Conservation (phyloP, 1,140 invertebrate species). For the Chrysopa pallens region DNA sequence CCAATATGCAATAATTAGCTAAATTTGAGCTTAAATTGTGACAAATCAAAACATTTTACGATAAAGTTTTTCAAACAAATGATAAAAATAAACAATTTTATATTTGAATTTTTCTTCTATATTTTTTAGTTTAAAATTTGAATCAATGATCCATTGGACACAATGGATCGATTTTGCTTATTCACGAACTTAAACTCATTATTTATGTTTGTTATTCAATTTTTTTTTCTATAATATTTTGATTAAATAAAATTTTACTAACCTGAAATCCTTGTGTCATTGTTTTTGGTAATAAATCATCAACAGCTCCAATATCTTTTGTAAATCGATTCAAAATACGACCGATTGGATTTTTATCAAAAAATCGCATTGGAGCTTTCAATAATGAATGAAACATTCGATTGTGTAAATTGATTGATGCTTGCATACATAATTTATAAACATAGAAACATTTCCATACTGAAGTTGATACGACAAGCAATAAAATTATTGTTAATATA, state of each 20-base stretch:
- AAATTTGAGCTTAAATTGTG: no score
- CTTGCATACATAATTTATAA: conserved; percentile 41
- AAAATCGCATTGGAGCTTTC: conserved; percentile 55
- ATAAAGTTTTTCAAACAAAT: no score
- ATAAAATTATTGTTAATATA: conserved; percentile 29
- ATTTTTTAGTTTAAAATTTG: no score
- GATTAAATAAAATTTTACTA: conserved; percentile 2
- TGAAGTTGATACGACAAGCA: conserved; percentile 24
- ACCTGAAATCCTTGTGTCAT: conserved; percentile 45
- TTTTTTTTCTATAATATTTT: no score
- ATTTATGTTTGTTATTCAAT: no score
- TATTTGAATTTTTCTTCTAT: no score
- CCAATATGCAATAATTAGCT: no score
- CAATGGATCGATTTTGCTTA: no score
- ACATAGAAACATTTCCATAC: conserved; percentile 33
- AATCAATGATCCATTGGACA: no score
- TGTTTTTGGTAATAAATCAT: conserved; percentile 42
- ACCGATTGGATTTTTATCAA: conserved; percentile 63
- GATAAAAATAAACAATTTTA: no score
- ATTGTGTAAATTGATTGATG: conserved; percentile 48
- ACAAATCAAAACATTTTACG: no score
- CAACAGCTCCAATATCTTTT: conserved; percentile 36
- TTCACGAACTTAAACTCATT: no score
- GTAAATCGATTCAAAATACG: conserved; percentile 19
- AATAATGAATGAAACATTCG: conserved; percentile 42